Conservation (phyloP, 2,113 vertebrate species). For the Lepidothrix coronata region DNA sequence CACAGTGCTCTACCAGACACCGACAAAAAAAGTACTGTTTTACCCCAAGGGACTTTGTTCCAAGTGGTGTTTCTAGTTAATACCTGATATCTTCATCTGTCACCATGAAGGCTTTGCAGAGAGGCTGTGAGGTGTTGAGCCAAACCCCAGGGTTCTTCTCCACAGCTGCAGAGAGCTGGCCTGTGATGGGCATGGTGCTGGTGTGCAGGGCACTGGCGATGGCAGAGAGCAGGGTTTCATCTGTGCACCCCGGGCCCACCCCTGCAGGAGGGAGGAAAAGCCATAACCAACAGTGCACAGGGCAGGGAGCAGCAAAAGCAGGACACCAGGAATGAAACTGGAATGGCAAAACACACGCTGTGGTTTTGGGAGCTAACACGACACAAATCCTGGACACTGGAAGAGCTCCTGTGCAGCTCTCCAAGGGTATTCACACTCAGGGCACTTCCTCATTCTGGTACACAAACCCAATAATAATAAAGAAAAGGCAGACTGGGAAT, state of each 20-base stretch:
- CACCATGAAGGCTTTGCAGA: conserved; percentile 98
- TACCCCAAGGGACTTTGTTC: background rate
- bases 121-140: conserved; percentile 94
- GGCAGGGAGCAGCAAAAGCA: background rate
- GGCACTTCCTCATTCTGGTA: background rate
- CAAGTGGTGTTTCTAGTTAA: background rate
- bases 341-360: background rate
- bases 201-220: conserved; percentile 97
- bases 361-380: background rate
- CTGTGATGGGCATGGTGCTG: conserved; percentile 93
- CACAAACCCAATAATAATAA: background rate
- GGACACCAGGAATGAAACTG: background rate
- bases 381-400: background rate
- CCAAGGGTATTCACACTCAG: background rate
- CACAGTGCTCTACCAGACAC: background rate
- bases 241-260: conserved; percentile 94
- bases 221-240: conserved; percentile 93
- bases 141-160: conserved; percentile 98
- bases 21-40: too few species aligned
- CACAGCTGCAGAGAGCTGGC: conserved; percentile 93
- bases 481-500: accelerated
- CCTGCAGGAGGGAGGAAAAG: conserved; percentile 66
- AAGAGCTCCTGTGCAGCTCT: background rate
- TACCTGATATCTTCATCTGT: conserved; percentile 98
- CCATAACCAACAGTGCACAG: background rate